phyloP scores from a whole-genome alignment of 2,113 vertebrate genomes.

The Callopanchax toddi region DNA sequence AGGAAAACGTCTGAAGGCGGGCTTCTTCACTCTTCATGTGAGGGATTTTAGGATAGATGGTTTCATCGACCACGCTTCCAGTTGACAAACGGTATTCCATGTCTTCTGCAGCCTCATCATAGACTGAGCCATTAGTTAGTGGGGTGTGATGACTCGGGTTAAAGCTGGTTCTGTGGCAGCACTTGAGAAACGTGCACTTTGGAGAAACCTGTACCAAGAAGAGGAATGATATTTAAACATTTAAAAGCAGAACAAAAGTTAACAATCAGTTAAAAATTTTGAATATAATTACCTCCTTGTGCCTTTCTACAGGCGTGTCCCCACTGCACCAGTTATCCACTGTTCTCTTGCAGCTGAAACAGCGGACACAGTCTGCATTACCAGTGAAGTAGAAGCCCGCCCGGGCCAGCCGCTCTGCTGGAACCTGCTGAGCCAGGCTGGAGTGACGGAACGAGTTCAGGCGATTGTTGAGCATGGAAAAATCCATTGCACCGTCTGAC shows the following conservation, averaged over 20 bases:
- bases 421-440: slow-evolving; percentile 76
- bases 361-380: slow-evolving; percentile 85
- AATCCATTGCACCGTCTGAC: slow-evolving; percentile 63
- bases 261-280: neutral
- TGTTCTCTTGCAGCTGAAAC: slow-evolving; percentile 86
- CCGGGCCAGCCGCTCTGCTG: slow-evolving; percentile 80
- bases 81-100: slow-evolving; percentile 81
- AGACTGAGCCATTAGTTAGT: slow-evolving; percentile 32
- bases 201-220: slow-evolving; percentile 79
- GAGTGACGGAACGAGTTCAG: slow-evolving; percentile 84
- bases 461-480: slow-evolving; percentile 77
- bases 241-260: neutral
- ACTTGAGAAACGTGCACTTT: slow-evolving; percentile 83
- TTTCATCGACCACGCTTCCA: slow-evolving; percentile 87
- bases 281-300: slow-evolving; percentile 70
- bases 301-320: slow-evolving; percentile 85
- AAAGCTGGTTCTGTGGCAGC: slow-evolving; percentile 49
- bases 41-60: slow-evolving; percentile 79
- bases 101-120: slow-evolving; percentile 69
- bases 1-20: slow-evolving; percentile 82
- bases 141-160: neutral
- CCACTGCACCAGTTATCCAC: slow-evolving; percentile 86
- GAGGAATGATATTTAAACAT: neutral
- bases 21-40: slow-evolving; percentile 88
- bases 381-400: slow-evolving; percentile 93